Evolutionary conservation across 2,888 invertebrate species (phyloP).

Genomic region (Drosophila nigritarsus): DNA sequence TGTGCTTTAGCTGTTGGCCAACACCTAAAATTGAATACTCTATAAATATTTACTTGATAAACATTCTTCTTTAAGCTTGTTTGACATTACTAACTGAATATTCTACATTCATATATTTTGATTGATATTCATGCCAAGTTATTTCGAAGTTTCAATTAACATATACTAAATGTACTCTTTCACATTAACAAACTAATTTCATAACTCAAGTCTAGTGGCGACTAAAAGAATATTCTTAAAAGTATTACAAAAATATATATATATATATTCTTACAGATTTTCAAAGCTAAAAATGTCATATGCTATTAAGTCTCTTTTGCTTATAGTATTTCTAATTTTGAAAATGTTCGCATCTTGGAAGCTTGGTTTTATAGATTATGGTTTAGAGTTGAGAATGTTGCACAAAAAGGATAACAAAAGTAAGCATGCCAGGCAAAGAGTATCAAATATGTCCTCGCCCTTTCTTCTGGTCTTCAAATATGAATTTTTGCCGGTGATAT

Average conservation of each 20-base stretch:
- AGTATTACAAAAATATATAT: neutral
- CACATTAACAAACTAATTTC: neutral
- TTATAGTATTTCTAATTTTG: neutral
- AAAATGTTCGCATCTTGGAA: neutral
- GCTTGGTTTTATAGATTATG: neutral
- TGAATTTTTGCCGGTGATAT: constrained; percentile 21
- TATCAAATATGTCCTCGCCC: neutral
- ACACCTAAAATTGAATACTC: constrained; percentile 6
- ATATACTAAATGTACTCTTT: neutral
- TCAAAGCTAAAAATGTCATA: neutral
- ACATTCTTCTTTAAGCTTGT: neutral
- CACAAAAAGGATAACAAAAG: neutral
- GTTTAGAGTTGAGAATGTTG: neutral
- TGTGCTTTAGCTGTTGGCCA: constrained; percentile 2
- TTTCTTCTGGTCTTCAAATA: neutral
- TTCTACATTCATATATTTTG: neutral
- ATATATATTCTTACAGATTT: neutral
- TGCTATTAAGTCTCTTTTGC: neutral
- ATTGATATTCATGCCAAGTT: neutral
- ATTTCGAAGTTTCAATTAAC: neutral
- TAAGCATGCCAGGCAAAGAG: neutral
- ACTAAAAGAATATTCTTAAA: neutral
- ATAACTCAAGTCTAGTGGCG: neutral
- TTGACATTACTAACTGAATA: neutral
- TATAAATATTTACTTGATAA: neutral